Evolutionary conservation across 2,888 invertebrate genomes (phyloP), one percentile per base, ranked within the genome.

Genomic region (Ommatoiulus sabulosus): DNA sequence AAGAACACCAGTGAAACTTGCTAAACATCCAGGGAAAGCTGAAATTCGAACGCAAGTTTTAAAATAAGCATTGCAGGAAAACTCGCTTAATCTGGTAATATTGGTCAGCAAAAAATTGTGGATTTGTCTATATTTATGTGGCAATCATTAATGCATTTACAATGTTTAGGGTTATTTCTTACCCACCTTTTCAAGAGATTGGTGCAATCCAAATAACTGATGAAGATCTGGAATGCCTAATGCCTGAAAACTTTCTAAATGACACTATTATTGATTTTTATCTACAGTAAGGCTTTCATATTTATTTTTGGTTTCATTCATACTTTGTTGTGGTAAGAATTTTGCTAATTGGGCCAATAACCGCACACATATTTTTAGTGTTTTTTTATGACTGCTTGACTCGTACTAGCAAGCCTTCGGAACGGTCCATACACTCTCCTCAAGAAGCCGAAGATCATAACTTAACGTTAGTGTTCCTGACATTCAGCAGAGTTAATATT

Each of bases 191-290:
- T 44, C 97, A 97, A 44, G 96, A 96, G 0, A 96, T 96, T 92
- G 97, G 97, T 89, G 97, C 97, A 17, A 96, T 98, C 91, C 95
- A 97, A 17, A 97, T 98, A 80, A 97, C 97, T 90, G 97, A 96
- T n/a, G 97, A 97, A 93, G 98, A 99, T 93, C 97, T 97, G 91
- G 95, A 95, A 92, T 98, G 98, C 93, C 94, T 99, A 90, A 97
- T 96, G 15, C 96, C 96, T 92, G 98, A 97, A 93, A 97, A 97
- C 91, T 99, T 98, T 94, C 94, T 99, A 89, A 99, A 99, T 93
- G 99, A 99, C 93, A 97, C 97, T 90, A 98, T 99, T 89, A 98
- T 99, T 91, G 99, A 99, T 93, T 99, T 99, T 93, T 99, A 98
- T 94, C 94, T 99, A 90, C 97, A 97, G 94, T 94, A 92, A 91